Evolutionary conservation across 2,797 vertebrate species (phyloP).

Genomic region (Ibycter americanus): DNA sequence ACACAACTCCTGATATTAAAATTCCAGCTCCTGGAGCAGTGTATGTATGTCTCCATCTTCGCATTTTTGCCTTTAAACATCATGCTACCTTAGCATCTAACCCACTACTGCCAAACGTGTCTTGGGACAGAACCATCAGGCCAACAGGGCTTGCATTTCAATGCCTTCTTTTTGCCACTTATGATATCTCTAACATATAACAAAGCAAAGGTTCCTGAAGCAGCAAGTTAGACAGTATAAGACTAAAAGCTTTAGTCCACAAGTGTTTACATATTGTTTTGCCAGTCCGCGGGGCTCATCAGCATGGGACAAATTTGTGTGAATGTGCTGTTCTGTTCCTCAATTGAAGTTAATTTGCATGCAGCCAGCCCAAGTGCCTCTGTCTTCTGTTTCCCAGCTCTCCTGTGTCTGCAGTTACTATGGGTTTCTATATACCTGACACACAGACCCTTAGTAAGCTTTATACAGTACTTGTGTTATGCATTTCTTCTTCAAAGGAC

Average conservation of each 20-base stretch:
- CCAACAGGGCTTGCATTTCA: not conserved
- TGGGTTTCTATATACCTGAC: not conserved
- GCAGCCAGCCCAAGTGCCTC: not conserved
- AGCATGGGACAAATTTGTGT: not conserved
- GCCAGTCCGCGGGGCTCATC: not conserved
- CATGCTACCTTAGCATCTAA: not conserved
- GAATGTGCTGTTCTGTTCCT: not conserved
- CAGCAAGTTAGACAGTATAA: not conserved
- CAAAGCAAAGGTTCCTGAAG: not conserved
- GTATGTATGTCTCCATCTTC: not conserved
- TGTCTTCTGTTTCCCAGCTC: not conserved
- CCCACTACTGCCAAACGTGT: not conserved
- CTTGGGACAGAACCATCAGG: not conserved
- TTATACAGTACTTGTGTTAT: not conserved
- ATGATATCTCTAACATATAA: rapidly evolving
- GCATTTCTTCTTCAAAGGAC: constrained; percentile 21
- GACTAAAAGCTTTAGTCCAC: not conserved
- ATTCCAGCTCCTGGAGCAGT: not conserved
- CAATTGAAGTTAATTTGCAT: not conserved
- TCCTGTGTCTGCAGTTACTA: not conserved
- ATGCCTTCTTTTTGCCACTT: not conserved
- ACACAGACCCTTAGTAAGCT: not conserved
- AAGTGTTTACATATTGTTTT: not conserved
- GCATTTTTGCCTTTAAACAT: not conserved
- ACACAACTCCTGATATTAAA: not conserved